phyloP scores from a whole-genome alignment of 2,113 vertebrate genomes.

The Alethe castanea region DNA sequence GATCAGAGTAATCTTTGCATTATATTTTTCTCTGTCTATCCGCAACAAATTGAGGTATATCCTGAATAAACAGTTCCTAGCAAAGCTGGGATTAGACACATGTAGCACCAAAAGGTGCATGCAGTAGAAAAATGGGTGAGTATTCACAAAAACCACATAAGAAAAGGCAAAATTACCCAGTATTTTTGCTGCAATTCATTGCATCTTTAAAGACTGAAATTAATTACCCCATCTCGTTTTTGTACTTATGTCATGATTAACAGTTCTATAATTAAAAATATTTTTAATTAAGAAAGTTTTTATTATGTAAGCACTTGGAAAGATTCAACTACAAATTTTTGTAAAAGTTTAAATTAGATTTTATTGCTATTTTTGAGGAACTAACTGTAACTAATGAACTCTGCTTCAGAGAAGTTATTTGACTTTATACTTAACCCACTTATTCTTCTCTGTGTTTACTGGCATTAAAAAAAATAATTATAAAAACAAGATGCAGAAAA shows the following conservation, averaged over 20 bases:
- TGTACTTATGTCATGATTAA: background rate
- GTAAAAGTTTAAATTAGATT: conserved; percentile 7
- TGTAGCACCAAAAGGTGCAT: too few relatives aligned
- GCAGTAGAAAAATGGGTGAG: background rate
- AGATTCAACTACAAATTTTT: background rate
- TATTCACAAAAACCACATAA: background rate
- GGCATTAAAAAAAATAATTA: background rate
- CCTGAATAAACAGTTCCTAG: background rate
- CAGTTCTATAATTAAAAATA: background rate
- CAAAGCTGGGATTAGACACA: background rate
- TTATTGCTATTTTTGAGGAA: background rate
- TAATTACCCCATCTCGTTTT: background rate
- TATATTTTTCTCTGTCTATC: background rate
- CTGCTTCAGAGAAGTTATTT: background rate
- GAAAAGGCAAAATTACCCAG: background rate
- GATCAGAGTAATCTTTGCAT: background rate
- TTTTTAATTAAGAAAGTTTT: background rate
- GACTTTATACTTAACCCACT: background rate
- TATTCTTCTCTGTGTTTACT: background rate
- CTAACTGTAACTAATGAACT: background rate
- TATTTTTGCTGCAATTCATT: background rate
- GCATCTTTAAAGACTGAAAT: background rate
- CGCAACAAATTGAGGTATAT: background rate
- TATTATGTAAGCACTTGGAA: background rate
- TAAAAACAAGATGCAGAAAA: background rate